phyloP scores from a whole-genome alignment of 64 coral and sea anemone genomes.

The Porites australiensis region DNA sequence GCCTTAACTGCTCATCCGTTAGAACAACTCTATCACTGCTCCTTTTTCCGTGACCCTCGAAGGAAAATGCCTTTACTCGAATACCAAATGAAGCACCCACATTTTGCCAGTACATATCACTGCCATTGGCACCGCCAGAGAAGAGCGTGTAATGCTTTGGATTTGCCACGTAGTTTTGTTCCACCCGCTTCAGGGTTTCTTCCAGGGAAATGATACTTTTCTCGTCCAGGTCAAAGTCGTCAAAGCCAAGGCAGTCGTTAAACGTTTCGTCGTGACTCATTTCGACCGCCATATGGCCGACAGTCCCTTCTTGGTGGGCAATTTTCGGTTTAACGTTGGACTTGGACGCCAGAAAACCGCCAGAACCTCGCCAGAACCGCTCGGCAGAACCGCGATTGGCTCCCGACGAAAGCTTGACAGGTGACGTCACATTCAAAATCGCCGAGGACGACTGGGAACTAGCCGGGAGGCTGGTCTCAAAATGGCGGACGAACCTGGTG shows the following conservation, averaged over 20 bases:
- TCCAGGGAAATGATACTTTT: neutral
- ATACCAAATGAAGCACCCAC: slow-evolving; percentile 55
- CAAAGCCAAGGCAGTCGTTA: neutral
- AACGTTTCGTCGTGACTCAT: neutral
- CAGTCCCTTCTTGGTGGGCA: too few relatives aligned
- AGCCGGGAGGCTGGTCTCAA: neutral
- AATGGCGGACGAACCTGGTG: slow-evolving; percentile 67
- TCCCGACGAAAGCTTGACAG: too few relatives aligned
- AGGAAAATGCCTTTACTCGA: slow-evolving; percentile 68
- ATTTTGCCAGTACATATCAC: slow-evolving; percentile 71
- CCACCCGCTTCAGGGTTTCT: slow-evolving; percentile 25
- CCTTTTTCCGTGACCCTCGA: slow-evolving; percentile 32
- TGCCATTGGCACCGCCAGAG: slow-evolving; percentile 67
- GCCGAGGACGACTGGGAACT: too few relatives aligned
- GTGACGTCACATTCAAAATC: too few relatives aligned
- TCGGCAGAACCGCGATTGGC: too few relatives aligned
- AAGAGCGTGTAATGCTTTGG: slow-evolving; percentile 72
- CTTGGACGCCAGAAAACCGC: too few relatives aligned
- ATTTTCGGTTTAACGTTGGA: too few relatives aligned
- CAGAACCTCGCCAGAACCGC: too few relatives aligned
- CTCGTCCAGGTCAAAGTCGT: slow-evolving; percentile 16
- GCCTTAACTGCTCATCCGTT: slow-evolving; percentile 38
- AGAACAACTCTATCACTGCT: slow-evolving; percentile 58
- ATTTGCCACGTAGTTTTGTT: slow-evolving; percentile 24
- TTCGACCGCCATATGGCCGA: neutral